These are phyloP conservation scores for Pheosia gnoma DNA, from an alignment of 2,888 invertebrate genomes.

Conservation along the genomic window DNA sequence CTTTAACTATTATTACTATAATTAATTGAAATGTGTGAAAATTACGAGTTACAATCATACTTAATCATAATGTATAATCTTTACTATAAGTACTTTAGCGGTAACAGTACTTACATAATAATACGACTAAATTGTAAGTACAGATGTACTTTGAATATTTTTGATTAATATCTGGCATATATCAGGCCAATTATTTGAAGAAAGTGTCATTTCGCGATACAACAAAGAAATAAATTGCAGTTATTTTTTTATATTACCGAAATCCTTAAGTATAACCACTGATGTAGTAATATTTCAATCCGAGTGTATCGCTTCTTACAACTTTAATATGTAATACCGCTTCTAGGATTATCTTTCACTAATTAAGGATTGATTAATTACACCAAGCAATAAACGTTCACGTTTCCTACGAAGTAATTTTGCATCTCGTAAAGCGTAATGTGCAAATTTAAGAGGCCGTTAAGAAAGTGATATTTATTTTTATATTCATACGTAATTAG, in stretches of 20 bases:
- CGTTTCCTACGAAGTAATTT: background rate
- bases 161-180: slow-evolving; percentile 9
- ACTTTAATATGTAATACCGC: background rate
- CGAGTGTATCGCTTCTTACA: slow-evolving; percentile 4
- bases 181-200: slow-evolving; percentile 24
- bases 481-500: background rate
- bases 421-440: background rate
- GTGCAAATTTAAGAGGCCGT: background rate
- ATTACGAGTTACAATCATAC: slow-evolving; percentile 25
- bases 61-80: slow-evolving; percentile 12
- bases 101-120: no score
- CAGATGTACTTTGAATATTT: no score
- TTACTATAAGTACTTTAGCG: no score
- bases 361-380: slow-evolving; percentile 12
- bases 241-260: slow-evolving; percentile 11
- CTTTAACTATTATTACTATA: background rate
- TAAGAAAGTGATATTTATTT: background rate
- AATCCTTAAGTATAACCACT: slow-evolving; percentile 8
- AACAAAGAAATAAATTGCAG: slow-evolving; percentile 11
- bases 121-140: no score
- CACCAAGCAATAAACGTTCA: slow-evolving; percentile 4
- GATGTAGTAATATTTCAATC: slow-evolving; percentile 7
- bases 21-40: slow-evolving; percentile 9
- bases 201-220: slow-evolving; percentile 20
- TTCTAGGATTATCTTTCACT: slow-evolving; percentile 6